Evolutionary conservation across 2,113 vertebrate species (phyloP).

Genomic region (Halcyon senegalensis): DNA sequence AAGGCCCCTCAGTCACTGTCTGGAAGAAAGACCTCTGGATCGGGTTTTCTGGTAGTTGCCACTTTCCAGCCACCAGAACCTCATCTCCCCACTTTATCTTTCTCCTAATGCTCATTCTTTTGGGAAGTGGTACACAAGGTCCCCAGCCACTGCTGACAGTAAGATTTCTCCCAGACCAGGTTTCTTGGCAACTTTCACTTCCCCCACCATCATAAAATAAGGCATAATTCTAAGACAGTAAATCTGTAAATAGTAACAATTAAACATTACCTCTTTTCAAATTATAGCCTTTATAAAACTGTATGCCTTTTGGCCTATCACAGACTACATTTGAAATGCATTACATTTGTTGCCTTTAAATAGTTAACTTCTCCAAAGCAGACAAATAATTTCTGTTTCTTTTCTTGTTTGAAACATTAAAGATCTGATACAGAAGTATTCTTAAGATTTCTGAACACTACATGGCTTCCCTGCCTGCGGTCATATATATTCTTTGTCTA

Average conservation of each 20-base stretch:
- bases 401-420: neutral
- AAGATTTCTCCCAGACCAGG: neutral
- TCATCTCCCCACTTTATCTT: neutral
- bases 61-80: neutral
- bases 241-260: conserved; percentile 27
- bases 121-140: neutral
- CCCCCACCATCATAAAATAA: neutral
- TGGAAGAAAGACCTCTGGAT: neutral
- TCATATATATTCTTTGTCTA: neutral
- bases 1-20: neutral
- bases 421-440: neutral
- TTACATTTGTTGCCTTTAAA: neutral
- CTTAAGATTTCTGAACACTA: neutral
- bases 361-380: neutral
- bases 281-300: neutral
- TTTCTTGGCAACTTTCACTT: neutral
- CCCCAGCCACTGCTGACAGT: neutral
- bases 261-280: neutral
- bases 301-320: neutral
- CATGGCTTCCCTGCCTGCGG: neutral
- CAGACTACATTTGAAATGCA: neutral
- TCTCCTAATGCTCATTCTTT: neutral
- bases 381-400: neutral
- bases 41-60: neutral
- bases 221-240: neutral